phyloP scores from a whole-genome alignment of 2,888 invertebrate species.

The Julus scandinavius region DNA sequence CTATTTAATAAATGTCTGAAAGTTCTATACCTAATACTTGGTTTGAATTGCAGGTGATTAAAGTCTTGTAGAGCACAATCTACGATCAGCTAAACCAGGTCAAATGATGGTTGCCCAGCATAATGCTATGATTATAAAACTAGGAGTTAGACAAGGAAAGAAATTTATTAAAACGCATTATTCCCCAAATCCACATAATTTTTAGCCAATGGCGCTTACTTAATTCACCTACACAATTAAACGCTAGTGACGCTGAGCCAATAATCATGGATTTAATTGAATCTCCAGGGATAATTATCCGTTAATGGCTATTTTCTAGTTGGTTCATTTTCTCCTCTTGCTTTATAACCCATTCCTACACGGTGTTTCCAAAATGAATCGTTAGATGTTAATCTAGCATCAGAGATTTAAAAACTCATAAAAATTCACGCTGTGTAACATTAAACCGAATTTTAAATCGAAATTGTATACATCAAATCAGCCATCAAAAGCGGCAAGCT shows the following conservation, averaged over 20 bases:
- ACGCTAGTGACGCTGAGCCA: background rate
- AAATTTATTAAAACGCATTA: conserved; percentile 29
- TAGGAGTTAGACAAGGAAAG: background rate
- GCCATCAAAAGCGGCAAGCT: background rate
- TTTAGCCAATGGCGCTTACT: background rate
- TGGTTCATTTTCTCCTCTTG: background rate
- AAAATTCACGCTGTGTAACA: background rate
- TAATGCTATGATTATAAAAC: background rate
- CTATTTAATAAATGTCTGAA: no score
- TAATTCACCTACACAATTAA: background rate
- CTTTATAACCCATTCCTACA: background rate
- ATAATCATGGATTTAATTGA: conserved; percentile 25
- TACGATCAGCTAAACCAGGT: background rate
- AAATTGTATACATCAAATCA: background rate
- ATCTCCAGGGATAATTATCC: conserved; percentile 49
- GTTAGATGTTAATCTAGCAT: background rate
- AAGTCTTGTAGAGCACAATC: background rate
- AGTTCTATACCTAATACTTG: no score
- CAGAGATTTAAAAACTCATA: background rate
- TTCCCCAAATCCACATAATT: conserved; percentile 22
- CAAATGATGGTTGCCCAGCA: background rate
- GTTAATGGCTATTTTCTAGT: conserved; percentile 42
- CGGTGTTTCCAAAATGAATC: background rate
- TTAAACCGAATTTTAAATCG: background rate
- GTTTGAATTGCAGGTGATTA: background rate